phyloP scores from a whole-genome alignment of 2,113 vertebrate genomes.

The Coregonus clupeaformis region DNA sequence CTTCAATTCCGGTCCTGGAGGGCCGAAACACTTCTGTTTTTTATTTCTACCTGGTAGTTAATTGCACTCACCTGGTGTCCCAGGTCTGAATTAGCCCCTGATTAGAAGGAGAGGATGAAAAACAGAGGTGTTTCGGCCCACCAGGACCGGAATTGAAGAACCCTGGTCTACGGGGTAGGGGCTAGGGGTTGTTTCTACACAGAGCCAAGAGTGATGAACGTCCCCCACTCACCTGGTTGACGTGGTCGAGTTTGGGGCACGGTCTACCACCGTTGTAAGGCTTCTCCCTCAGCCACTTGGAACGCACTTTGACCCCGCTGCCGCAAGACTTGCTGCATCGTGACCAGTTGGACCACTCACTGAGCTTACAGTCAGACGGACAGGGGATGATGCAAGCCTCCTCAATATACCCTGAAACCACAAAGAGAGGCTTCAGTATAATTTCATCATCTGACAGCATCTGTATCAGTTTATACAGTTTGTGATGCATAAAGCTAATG shows the following conservation, averaged over 20 bases:
- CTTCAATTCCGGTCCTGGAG: too few species aligned
- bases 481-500: neutral
- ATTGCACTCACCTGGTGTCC: too few species aligned
- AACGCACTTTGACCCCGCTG: conserved; percentile 95
- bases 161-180: too few species aligned
- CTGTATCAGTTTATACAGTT: neutral
- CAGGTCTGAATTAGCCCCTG: too few species aligned
- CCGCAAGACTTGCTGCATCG: conserved; percentile 97
- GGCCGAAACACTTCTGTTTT: too few species aligned
- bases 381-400: conserved; percentile 97
- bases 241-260: conserved; percentile 94
- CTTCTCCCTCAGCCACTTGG: conserved; percentile 98
- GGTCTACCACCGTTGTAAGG: conserved; percentile 95
- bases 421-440: neutral
- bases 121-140: too few species aligned
- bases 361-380: conserved; percentile 97
- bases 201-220: neutral
- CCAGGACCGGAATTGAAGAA: too few species aligned
- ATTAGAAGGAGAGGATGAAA: too few species aligned
- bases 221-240: conserved; percentile 87
- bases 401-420: conserved; percentile 87
- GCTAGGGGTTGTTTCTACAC: too few species aligned
- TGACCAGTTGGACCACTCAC: conserved; percentile 99
- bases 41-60: too few species aligned
- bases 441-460: neutral